These are phyloP conservation scores for Pteria penguin DNA, from an alignment of 2,888 invertebrate genomes.

Conservation along the genomic window DNA sequence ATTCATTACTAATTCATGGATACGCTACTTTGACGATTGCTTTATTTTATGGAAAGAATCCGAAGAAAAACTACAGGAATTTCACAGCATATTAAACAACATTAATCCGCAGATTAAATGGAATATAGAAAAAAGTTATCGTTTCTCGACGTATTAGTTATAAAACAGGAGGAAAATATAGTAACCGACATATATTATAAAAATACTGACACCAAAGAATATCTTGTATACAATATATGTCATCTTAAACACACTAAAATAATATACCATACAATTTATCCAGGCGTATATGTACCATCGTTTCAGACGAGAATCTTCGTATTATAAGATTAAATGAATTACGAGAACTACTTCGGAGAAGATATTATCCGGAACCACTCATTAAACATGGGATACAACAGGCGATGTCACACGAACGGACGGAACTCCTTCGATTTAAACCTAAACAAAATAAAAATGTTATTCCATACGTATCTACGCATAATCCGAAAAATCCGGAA, in stretches of 20 bases:
- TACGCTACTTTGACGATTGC: conserved; percentile 42
- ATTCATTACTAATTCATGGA: conserved; percentile 21
- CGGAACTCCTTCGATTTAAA: no score
- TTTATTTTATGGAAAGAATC: conserved; percentile 26
- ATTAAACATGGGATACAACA: no score
- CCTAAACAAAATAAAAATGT: no score
- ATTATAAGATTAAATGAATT: no score
- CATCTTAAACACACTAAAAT: conserved; percentile 29
- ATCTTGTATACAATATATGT: conserved; percentile 28
- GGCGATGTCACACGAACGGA: no score
- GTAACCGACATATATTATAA: conserved; percentile 27
- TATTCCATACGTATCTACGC: no score
- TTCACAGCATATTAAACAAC: conserved; percentile 4
- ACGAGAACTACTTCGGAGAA: no score
- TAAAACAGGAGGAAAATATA: background rate
- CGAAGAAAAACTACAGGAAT: conserved; percentile 3
- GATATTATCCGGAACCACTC: no score
- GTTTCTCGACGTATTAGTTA: conserved; percentile 28
- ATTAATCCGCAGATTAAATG: conserved; percentile 18
- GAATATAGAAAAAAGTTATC: conserved; percentile 26
- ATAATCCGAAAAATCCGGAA: no score
- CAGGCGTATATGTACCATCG: conserved; percentile 17
- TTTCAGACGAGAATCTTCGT: no score
- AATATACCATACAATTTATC: conserved; percentile 20
- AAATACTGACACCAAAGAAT: conserved; percentile 28